Conservation (phyloP, 2,888 invertebrate species). For the Heliconius charithonia region DNA sequence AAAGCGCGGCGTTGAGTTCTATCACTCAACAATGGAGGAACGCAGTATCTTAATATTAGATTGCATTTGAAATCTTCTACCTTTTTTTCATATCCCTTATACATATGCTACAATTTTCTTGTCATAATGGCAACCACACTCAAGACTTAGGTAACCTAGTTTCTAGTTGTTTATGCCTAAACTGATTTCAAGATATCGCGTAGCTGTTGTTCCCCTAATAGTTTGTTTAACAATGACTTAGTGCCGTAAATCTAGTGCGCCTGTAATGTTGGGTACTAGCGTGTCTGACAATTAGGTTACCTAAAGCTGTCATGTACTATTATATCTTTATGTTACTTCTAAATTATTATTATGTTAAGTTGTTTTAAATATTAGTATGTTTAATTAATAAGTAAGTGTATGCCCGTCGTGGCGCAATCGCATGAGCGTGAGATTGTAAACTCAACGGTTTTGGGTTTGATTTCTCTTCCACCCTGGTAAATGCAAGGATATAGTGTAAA, state of each 20-base stretch:
- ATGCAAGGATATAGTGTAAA: no score
- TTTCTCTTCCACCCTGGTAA: no score
- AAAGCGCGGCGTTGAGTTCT: no score
- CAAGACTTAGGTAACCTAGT: slow-evolving; percentile 26
- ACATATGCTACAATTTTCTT: no score
- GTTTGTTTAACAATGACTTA: slow-evolving; percentile 24
- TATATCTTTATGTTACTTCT: background rate
- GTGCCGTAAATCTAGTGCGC: slow-evolving; percentile 13
- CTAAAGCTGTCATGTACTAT: background rate
- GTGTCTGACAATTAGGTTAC: background rate
- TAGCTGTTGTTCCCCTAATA: slow-evolving; percentile 25
- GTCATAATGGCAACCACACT: background rate
- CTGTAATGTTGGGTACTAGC: slow-evolving; percentile 13
- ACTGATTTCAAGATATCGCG: slow-evolving; percentile 26
- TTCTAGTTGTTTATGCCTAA: slow-evolving; percentile 24
- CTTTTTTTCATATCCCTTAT: no score
- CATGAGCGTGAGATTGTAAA: no score
- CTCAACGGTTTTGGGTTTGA: no score
- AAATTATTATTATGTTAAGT: background rate
- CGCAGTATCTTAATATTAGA: no score
- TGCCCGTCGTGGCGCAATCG: no score
- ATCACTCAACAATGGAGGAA: no score
- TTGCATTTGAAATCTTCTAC: no score
- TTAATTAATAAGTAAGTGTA: background rate
- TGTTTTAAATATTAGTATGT: background rate